Conservation (phyloP, 2,797 vertebrate species). For the Cynopterus sphinx region DNA sequence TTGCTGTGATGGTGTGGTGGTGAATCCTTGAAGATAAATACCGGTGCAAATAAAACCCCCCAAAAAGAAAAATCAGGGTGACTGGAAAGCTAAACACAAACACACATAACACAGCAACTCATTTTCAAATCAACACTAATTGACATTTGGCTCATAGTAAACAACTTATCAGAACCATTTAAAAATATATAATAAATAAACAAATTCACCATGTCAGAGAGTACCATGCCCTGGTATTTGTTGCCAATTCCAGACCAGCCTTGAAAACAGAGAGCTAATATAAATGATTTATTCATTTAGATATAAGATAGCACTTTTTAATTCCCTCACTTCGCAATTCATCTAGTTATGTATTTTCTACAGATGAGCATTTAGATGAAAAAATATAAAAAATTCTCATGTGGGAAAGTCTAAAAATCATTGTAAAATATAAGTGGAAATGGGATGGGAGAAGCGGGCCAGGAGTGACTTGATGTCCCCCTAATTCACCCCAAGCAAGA, state of each 20-base stretch:
- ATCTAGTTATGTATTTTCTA: slow-evolving; percentile 73
- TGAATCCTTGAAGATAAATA: slow-evolving; percentile 48
- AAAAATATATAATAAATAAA: slow-evolving; percentile 40
- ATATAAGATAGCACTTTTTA: slow-evolving; percentile 76
- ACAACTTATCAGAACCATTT: slow-evolving; percentile 51
- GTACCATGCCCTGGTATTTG: slow-evolving; percentile 51
- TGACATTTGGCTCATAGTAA: slow-evolving; percentile 57
- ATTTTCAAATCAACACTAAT: slow-evolving; percentile 50
- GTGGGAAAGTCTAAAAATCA: slow-evolving; percentile 20
- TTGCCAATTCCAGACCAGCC: slow-evolving; percentile 61
- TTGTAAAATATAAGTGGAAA: not conserved
- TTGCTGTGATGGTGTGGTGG: not conserved
- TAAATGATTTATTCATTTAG: slow-evolving; percentile 77
- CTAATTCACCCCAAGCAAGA: not conserved
- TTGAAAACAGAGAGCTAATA: slow-evolving; percentile 68
- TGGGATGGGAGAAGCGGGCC: not conserved
- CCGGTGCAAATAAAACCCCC: not conserved
- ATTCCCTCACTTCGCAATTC: slow-evolving; percentile 72
- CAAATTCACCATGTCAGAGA: slow-evolving; percentile 16
- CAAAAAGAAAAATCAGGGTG: slow-evolving; percentile 29
- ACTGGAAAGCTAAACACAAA: slow-evolving; percentile 30
- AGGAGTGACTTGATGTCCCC: not conserved
- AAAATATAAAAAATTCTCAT: slow-evolving; percentile 73
- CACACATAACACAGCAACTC: not conserved
- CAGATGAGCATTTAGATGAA: slow-evolving; percentile 72